Base-by-base conservation (phyloP, 2,888 invertebrate genomes). In the Isoperla grammatica region DNA sequence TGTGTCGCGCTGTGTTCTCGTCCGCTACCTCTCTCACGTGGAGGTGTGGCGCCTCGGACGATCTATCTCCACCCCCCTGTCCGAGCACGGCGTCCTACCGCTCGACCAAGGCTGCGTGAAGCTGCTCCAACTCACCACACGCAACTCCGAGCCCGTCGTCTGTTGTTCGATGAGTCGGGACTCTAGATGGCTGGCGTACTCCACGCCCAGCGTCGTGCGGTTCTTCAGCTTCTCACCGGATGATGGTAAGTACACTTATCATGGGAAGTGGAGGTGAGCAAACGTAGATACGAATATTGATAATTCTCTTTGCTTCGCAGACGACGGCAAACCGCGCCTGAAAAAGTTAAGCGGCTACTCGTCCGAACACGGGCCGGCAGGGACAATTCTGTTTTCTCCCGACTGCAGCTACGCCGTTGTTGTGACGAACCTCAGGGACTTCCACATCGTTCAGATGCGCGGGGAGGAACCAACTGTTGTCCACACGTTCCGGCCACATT, bases 161-260 rank as follows among this genome's bases (percentile, higher is more conserved):
- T 86, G 86, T 65, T 83, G 85, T 65, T 81, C 83, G 11, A 75
- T 93, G 5, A 88, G 90, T 3, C 80, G 82, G 1, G 80, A 86
- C 70, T 88, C 87, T 1, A 79, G 82, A 62, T 83, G 85, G 75
- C 78, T 95, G 17, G 83, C 86, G 5, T 92, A 90, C 71, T 87
- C 91, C 0, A 90, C 90, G 0, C 76, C 79, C 22, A 78, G 73
- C 54, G 76, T 82, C 59, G 72, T 90, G 23, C 80, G 40, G 20
- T 37, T 54, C n/a, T 60, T 60, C 35, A 40, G 43, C 57, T 60
- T 46, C 48, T 64, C 45, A 13, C 5, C 15, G 64, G 70, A 69
- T n/a, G 71, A 8, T 4, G 29, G 29, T 29, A 29, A 29, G 29
- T 29, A 29, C 29, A 29, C 8, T 6, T 6, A 29, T 29, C 29